phyloP scores from a whole-genome alignment of 2,797 vertebrate species.

The Chrosomus eos region DNA sequence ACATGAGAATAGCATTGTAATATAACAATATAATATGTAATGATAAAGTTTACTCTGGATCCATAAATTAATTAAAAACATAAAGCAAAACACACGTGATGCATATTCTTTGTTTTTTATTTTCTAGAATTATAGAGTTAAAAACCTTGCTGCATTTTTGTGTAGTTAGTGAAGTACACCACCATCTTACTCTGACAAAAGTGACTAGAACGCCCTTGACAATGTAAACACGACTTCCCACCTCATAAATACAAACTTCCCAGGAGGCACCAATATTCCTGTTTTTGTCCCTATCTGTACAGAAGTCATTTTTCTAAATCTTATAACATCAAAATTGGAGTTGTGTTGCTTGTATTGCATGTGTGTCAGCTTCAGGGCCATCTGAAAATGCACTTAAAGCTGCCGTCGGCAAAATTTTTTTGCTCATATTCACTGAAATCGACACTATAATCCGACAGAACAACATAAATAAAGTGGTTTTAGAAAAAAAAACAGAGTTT shows the following conservation, averaged over 20 bases:
- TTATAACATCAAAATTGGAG: background rate
- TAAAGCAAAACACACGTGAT: too few species aligned
- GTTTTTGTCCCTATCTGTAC: conserved; percentile 48
- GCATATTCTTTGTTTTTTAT: too few species aligned
- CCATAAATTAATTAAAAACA: too few species aligned
- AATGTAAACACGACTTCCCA: background rate
- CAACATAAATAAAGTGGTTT: too few species aligned
- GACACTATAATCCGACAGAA: too few species aligned
- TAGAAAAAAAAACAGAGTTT: too few species aligned
- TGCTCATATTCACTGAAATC: too few species aligned
- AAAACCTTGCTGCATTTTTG: background rate
- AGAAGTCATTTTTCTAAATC: background rate
- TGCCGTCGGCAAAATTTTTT: too few species aligned
- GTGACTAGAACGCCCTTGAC: background rate
- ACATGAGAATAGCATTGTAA: too few species aligned
- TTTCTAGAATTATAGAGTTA: too few species aligned
- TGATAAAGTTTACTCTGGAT: too few species aligned
- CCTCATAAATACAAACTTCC: background rate
- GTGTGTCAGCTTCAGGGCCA: background rate
- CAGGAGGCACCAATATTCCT: background rate
- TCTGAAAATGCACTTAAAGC: background rate
- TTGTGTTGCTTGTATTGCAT: background rate
- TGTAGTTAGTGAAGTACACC: background rate
- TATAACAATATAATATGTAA: too few species aligned
- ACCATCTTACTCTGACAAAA: background rate